phyloP scores from a whole-genome alignment of 2,797 vertebrate genomes.

The Catharus ustulatus region DNA sequence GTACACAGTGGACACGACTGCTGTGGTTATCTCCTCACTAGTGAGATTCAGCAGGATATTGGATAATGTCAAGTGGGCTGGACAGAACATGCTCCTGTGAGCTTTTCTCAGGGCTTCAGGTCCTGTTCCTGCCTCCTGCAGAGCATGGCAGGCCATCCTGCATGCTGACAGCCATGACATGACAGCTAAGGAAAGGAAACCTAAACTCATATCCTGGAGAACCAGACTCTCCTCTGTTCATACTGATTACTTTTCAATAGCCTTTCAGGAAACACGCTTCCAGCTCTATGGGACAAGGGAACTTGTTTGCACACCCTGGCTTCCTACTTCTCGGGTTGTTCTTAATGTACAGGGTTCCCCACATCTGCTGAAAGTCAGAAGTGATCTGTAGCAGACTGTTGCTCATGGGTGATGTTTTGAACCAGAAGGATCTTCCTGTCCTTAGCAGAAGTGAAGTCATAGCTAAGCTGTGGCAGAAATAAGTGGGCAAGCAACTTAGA shows the following conservation, averaged over 20 bases:
- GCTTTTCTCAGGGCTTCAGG: background rate
- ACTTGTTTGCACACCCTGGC: background rate
- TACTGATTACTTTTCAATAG: background rate
- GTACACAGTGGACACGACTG: background rate
- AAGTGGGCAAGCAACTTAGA: background rate
- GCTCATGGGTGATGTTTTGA: background rate
- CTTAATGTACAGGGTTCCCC: accelerated
- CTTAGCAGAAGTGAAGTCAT: background rate
- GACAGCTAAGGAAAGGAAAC: background rate
- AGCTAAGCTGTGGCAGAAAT: background rate
- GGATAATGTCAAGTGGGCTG: background rate
- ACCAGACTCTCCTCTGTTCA: background rate
- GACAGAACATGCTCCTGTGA: background rate
- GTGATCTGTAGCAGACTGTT: background rate
- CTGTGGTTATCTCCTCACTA: background rate
- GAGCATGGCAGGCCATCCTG: background rate
- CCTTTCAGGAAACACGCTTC: background rate
- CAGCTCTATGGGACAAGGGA: background rate
- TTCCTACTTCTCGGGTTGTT: background rate
- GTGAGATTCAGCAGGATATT: background rate
- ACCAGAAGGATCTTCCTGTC: background rate
- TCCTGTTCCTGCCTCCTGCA: background rate
- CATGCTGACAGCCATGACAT: background rate
- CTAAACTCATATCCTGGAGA: background rate
- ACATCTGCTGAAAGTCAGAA: background rate